A percentile compares a stretch with the other conserved stretches of the same genome.
phyloP scores from a whole-genome alignment of 2,888 invertebrate species.

The Monochamus alternatus region DNA sequence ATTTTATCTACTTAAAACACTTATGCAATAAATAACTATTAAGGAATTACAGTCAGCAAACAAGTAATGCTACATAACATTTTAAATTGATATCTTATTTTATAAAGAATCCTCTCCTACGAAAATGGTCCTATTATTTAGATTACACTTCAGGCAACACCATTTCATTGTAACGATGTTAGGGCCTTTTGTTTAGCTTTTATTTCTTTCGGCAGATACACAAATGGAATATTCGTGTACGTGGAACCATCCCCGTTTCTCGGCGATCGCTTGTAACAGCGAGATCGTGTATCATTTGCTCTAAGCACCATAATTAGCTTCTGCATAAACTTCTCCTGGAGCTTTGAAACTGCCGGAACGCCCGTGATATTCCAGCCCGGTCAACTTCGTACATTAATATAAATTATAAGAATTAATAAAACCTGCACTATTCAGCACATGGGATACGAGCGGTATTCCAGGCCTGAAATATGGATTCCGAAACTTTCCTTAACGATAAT shows the following conservation, averaged over 20 bases:
- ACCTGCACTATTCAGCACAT: conserved; percentile 31
- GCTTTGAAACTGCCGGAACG: conserved; percentile 29
- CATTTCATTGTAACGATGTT: no score
- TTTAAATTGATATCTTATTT: no score
- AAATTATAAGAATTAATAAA: conserved; percentile 43
- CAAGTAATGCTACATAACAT: no score
- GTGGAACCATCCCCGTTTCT: not conserved
- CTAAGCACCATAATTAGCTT: conserved; percentile 40
- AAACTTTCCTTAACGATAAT: conserved; percentile 37
- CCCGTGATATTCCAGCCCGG: conserved; percentile 29
- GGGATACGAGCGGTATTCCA: conserved; percentile 29
- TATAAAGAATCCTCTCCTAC: not conserved
- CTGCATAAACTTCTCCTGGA: conserved; percentile 31
- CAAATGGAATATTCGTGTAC: conserved; percentile 11
- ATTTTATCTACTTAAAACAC: no score
- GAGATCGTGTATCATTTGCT: conserved; percentile 40
- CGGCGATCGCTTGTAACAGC: conserved; percentile 34
- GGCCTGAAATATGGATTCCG: conserved; percentile 27
- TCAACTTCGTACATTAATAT: conserved; percentile 39
- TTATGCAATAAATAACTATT: no score
- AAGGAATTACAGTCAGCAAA: no score
- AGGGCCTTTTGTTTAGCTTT: not conserved
- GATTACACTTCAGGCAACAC: no score
- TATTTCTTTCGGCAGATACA: conserved; percentile 6
- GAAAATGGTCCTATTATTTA: not conserved